Conservation (phyloP, 2,797 vertebrate genomes). For the Arremon aurantiirostris region DNA sequence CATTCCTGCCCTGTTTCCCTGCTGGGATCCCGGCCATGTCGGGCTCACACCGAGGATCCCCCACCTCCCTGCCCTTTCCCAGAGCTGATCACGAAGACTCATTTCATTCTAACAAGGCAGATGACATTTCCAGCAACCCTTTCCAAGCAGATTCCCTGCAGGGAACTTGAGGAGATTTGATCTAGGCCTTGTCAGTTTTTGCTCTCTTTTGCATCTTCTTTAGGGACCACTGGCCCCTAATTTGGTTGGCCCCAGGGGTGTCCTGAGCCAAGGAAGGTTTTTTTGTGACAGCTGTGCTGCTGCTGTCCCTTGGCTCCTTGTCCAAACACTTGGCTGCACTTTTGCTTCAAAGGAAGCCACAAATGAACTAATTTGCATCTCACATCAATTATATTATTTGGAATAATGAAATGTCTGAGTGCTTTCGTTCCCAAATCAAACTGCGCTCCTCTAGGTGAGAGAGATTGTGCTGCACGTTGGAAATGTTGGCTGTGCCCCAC, state of each 20-base stretch:
- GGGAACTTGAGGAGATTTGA: not conserved
- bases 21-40: not conserved
- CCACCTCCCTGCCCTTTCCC: not conserved
- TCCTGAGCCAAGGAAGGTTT: not conserved
- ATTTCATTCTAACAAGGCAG: not conserved
- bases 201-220: not conserved
- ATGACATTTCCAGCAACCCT: conserved; percentile 2
- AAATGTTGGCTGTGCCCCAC: not conserved
- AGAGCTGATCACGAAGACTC: not conserved
- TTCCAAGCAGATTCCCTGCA: not conserved
- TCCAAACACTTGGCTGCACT: not conserved
- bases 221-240: not conserved
- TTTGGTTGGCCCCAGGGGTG: not conserved
- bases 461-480: fast-evolving
- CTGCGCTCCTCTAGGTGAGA: not conserved
- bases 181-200: not conserved
- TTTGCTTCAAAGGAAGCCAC: not conserved
- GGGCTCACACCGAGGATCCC: fast-evolving
- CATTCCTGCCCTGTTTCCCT: not conserved
- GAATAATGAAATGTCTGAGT: not conserved
- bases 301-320: not conserved
- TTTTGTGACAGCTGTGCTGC: not conserved
- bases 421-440: not conserved
- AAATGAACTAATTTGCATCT: not conserved
- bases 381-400: not conserved